Percentiles rank a stretch among this genome's conserved stretches.
These are phyloP conservation scores for Colletes latitarsis DNA, from an alignment of 1,140 invertebrate species.

Conservation along the genomic window DNA sequence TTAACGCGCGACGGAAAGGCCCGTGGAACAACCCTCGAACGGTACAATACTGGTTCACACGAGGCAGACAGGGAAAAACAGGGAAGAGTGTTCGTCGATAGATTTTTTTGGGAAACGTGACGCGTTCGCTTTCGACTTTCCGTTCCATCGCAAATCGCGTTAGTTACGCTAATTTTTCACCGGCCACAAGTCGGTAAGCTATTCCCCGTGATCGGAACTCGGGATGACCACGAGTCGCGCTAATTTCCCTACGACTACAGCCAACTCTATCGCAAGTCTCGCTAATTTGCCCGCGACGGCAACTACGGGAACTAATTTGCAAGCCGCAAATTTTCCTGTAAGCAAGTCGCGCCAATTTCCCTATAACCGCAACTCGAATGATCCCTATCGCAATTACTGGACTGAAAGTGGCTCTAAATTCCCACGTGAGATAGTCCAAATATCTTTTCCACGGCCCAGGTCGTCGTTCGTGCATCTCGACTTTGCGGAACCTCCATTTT, in stretches of 20 bases:
- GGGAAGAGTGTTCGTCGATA: background rate
- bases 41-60: too few species aligned
- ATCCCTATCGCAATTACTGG: conserved; percentile 9
- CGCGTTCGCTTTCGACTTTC: background rate
- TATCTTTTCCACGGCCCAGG: background rate
- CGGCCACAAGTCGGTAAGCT: background rate
- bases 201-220: conserved; percentile 19
- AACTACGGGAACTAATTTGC: conserved; percentile 23
- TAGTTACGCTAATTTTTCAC: conserved; percentile 35
- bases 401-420: background rate
- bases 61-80: background rate
- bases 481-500: too few species aligned
- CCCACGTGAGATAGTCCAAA: background rate
- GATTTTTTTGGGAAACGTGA: background rate
- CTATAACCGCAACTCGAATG: conserved; percentile 12
- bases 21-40: background rate
- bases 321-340: conserved; percentile 41
- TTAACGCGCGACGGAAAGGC: background rate
- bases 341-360: conserved; percentile 21
- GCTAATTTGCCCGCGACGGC: conserved; percentile 18
- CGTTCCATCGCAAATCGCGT: background rate
- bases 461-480: too few species aligned
- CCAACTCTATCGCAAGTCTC: conserved; percentile 12
- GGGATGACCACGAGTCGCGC: conserved; percentile 18
- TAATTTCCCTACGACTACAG: conserved; percentile 26